phyloP scores from a whole-genome alignment of 2,888 invertebrate species.

The Blastobasis lacticolella region DNA sequence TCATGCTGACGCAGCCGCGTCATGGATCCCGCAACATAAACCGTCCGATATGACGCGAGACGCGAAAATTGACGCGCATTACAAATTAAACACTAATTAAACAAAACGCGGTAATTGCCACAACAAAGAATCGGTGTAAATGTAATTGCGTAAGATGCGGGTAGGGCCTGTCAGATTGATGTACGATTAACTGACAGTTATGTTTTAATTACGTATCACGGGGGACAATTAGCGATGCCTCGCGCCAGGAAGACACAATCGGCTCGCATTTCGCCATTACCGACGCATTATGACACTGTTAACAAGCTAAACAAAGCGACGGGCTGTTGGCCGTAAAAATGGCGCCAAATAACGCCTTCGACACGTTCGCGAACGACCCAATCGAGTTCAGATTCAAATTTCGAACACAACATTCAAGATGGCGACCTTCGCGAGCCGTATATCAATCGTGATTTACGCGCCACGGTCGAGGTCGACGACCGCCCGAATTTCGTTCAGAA shows the following conservation, averaged over 20 bases:
- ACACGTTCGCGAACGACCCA: constrained; percentile 46
- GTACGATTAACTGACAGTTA: constrained; percentile 21
- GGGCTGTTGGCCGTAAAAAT: constrained; percentile 13
- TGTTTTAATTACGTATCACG: constrained; percentile 8
- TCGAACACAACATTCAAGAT: constrained; percentile 65
- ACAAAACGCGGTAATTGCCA: constrained; percentile 20
- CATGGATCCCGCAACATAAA: constrained; percentile 3
- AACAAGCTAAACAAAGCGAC: constrained; percentile 7
- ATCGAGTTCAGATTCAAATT: constrained; percentile 65
- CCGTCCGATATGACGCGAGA: constrained; percentile 9
- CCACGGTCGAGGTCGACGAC: constrained; percentile 69
- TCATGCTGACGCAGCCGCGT: background rate
- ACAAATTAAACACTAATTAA: constrained; percentile 17
- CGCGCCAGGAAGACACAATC: background rate
- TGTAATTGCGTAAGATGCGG: constrained; percentile 23
- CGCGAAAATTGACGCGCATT: background rate
- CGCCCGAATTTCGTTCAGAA: constrained; percentile 71
- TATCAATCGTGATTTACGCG: constrained; percentile 70
- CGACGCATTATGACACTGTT: constrained; percentile 13
- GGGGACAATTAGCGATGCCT: constrained; percentile 1
- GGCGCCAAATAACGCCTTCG: constrained; percentile 29
- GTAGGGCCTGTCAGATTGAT: constrained; percentile 33
- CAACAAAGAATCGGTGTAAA: constrained; percentile 25
- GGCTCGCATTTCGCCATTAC: background rate
- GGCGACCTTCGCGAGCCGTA: constrained; percentile 69